Evolutionary conservation across 2,113 vertebrate genomes (phyloP), one percentile per base, ranked within the genome.

Genomic region (Leuciscus idus): DNA sequence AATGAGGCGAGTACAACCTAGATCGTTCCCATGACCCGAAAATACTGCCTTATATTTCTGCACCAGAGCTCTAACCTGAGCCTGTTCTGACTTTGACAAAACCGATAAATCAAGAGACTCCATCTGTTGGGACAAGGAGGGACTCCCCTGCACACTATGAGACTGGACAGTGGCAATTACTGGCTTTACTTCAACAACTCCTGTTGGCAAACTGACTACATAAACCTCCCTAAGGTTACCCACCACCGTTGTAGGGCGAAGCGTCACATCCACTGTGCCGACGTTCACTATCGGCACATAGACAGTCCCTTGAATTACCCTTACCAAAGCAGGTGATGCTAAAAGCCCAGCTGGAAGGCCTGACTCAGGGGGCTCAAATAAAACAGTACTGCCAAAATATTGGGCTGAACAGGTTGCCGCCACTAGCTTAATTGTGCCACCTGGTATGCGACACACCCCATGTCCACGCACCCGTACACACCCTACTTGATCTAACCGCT

Each of bases 231-330:
- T 76, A 15, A 86, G 26, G 1, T 4, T 74, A 8, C 88, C 84
- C 4, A 87, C 0, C 33, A 21, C 13, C 2, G 70, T 85, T 3
- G 17, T 6, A 4, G 76, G 68, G 5, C 36, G 59, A 4, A 89
- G 46, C n/a, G 66, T 2, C 1, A 87, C 52, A 11, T 86, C 52
- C n/a, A 12, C 39, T 4, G 68, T 74, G 7, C 77, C 83, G 2
- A 87, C 21, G 61, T 82, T 89, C 12, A 87, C 48, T 1, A 89
- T 6, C 1, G 82, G 83, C 4, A 89, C n/a, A 0, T 75, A 82
- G 11, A 66, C 46, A 0, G 33, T 75, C 85, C 85, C 28, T 33
- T 50, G 1, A 9, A 9, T 23, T 4, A 77, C 50, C 4, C 21
- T 36, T 1, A 87, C 59, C 23, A 87, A 62, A 46, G 83, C n/a